A percentile compares a stretch with the other conserved stretches of the same genome.
These are phyloP conservation scores for Drosophila ohnishii DNA, from an alignment of 1,140 invertebrate genomes.

Conservation along the genomic window DNA sequence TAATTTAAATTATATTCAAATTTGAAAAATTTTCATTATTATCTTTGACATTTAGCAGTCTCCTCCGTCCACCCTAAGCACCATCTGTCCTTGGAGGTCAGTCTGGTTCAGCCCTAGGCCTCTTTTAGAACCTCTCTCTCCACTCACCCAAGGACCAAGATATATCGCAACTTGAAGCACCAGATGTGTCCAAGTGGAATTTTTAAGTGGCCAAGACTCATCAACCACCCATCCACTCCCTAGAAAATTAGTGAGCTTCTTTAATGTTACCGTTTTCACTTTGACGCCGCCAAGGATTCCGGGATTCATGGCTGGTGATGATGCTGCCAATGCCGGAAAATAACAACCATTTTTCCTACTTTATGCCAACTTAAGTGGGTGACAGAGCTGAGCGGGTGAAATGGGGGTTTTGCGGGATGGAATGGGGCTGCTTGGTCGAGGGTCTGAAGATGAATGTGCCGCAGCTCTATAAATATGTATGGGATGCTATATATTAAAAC, in stretches of 20 bases:
- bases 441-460: constrained; percentile 79
- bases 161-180: constrained; percentile 47
- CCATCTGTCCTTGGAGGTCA: constrained; percentile 32
- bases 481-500: constrained; percentile 82
- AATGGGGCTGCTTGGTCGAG: constrained; percentile 9
- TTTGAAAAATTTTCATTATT: not conserved
- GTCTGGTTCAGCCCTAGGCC: constrained; percentile 9
- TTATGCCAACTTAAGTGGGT: constrained; percentile 80
- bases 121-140: not conserved
- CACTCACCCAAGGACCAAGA: constrained; percentile 9
- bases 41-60: not conserved
- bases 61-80: constrained; percentile 12
- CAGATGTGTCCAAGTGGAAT: constrained; percentile 69
- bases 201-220: constrained; percentile 58
- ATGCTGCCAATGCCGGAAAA: constrained; percentile 61
- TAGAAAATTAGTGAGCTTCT: constrained; percentile 61
- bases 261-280: constrained; percentile 61
- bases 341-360: constrained; percentile 74
- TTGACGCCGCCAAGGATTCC: constrained; percentile 50
- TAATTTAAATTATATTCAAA: not conserved
- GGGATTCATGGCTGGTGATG: constrained; percentile 56
- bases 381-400: constrained; percentile 45
- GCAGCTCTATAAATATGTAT: constrained; percentile 83
- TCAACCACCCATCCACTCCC: constrained; percentile 3
- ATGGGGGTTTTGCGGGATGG: constrained; percentile 1